Evolutionary conservation across 2,888 invertebrate genomes (phyloP).

Genomic region (Melanchra persicariae): DNA sequence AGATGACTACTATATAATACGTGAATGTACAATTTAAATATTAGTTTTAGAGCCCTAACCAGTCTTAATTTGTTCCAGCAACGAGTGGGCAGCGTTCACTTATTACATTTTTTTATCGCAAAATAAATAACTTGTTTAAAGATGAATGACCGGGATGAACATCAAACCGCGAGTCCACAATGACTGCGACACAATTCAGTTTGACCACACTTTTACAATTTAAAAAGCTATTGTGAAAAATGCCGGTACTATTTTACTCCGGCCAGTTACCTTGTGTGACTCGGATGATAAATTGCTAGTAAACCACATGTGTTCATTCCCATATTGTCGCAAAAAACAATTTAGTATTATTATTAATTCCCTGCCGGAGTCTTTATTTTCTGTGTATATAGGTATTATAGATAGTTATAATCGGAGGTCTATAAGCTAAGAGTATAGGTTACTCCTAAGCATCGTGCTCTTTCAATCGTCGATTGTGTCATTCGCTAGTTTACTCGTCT

Average conservation of each 20-base stretch:
- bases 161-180: constrained; percentile 23
- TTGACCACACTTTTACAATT: constrained; percentile 46
- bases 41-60: no score
- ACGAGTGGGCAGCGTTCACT: neutral
- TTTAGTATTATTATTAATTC: constrained; percentile 6
- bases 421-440: no score
- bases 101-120: neutral
- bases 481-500: no score
- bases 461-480: no score
- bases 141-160: constrained; percentile 15
- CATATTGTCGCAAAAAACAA: constrained; percentile 28
- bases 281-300: constrained; percentile 47
- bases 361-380: neutral
- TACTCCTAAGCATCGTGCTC: no score
- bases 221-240: constrained; percentile 39
- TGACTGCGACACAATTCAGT: constrained; percentile 22
- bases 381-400: no score
- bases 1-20: no score
- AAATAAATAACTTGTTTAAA: constrained; percentile 23
- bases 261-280: constrained; percentile 31
- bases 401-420: no score
- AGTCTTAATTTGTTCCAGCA: neutral
- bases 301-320: constrained; percentile 22
- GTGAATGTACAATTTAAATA: no score
- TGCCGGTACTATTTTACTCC: constrained; percentile 30